Evolutionary conservation across 1,140 invertebrate genomes (phyloP), one percentile per base, ranked within the genome.

Genomic region (Magallana gigas): DNA sequence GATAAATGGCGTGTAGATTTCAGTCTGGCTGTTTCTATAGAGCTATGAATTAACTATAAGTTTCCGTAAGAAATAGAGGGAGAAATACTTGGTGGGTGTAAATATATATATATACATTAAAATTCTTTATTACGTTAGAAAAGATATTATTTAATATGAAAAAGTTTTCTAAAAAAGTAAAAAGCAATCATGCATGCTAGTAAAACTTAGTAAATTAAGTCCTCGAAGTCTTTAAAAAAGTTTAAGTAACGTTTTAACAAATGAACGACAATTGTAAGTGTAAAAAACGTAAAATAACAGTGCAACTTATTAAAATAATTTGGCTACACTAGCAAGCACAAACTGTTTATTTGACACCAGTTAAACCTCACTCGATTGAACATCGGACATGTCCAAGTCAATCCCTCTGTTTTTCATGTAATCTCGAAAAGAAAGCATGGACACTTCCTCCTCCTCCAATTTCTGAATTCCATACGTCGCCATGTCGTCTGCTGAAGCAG

Each of bases 301-400:
- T 48, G 36, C 36, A 48, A 48, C 36, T 48, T 48, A 48, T 48
- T 48, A 48, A 48, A 48, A 48, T 48, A 4, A 4, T 48, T 48
- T 48, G 36, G 36, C 36, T 48, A 48, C 2, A 48, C 36, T 48
- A 48, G 36, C 36, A 48, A 48, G 36, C 36, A 48, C 3, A 48
- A 48, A 48, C 36, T 48, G 36, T 48, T 48, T 48, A 48, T 4
- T 64, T 14, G 62, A 64, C 18, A 16, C 62, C 16, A 80, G 29
- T 88, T 71, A 92, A 2, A 92, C 89, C 48, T 92, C 90, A 87
- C 92, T 92, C 16, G 90, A 89, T 82, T 92, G 90, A 23, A 91
- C 88, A 29, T 87, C 86, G 12, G 88, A 90, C 64, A 92, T 71
- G 84, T 92, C 92, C 48, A 92, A 58, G 12, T 92, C 84, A 8